Percentiles rank a stretch among this genome's conserved stretches.
These are phyloP conservation scores for Eupithecia pulchellata DNA, from an alignment of 2,888 invertebrate genomes.

Conservation along the genomic window DNA sequence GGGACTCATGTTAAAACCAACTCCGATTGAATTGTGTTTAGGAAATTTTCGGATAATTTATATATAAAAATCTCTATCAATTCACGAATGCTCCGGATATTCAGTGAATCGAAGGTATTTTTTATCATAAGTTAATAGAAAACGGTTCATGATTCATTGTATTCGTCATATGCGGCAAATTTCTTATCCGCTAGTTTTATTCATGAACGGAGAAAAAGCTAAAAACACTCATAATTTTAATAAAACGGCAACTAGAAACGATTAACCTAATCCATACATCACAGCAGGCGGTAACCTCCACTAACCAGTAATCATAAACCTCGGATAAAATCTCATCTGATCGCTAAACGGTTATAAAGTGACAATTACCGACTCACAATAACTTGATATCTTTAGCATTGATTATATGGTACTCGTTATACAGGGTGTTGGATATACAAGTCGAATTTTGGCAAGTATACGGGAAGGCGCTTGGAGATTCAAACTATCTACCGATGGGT, in stretches of 20 bases:
- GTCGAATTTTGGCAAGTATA: neutral
- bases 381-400: slow-evolving; percentile 16
- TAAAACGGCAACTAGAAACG: neutral
- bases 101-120: no score
- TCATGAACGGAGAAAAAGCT: no score
- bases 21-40: no score
- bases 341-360: slow-evolving; percentile 43
- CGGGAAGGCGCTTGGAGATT: neutral
- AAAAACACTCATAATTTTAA: no score
- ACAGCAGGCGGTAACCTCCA: neutral
- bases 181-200: no score
- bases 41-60: no score
- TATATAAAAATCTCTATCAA: no score
- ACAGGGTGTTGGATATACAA: slow-evolving; percentile 22
- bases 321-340: slow-evolving; percentile 36
- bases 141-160: no score
- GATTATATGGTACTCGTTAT: slow-evolving; percentile 16
- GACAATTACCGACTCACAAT: slow-evolving; percentile 40
- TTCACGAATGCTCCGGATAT: no score
- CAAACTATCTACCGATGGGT: neutral
- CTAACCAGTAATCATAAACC: slow-evolving; percentile 35
- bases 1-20: no score
- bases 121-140: no score
- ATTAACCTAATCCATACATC: neutral
- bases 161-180: no score